These are phyloP conservation scores for Parnassius apollo DNA, from an alignment of 2,888 invertebrate genomes.

Conservation along the genomic window DNA sequence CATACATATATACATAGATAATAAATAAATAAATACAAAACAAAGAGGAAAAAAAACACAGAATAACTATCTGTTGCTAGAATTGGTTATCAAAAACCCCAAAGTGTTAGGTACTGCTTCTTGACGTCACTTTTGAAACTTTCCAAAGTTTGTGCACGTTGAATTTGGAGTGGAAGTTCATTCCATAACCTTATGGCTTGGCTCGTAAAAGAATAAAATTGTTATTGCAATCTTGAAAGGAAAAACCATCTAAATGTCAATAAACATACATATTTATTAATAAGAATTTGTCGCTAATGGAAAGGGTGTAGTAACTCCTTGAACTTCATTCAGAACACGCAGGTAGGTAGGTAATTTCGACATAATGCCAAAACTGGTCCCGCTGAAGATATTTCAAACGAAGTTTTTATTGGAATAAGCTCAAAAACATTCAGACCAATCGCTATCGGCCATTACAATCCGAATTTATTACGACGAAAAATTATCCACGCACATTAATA, in stretches of 20 bases:
- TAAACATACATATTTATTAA: constrained; percentile 57
- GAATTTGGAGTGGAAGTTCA: too few relatives aligned
- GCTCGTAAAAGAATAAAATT: too few relatives aligned
- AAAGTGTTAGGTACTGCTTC: too few relatives aligned
- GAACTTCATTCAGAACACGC: constrained; percentile 47
- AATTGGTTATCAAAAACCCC: too few relatives aligned
- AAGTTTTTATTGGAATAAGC: constrained; percentile 61
- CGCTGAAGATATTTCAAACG: constrained; percentile 47
- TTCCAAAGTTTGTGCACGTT: too few relatives aligned
- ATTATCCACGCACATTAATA: constrained; percentile 75
- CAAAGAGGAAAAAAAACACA: too few relatives aligned
- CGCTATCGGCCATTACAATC: constrained; percentile 73
- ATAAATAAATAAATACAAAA: too few relatives aligned
- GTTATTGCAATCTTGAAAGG: constrained; percentile 30
- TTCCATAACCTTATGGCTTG: too few relatives aligned
- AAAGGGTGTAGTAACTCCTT: constrained; percentile 50
- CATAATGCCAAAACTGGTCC: constrained; percentile 62
- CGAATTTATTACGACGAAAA: constrained; percentile 78
- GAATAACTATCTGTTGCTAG: too few relatives aligned
- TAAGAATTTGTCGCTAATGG: constrained; percentile 48
- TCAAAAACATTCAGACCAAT: constrained; percentile 67
- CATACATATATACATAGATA: too few relatives aligned
- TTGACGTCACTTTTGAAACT: too few relatives aligned
- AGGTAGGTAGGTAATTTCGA: constrained; percentile 57
- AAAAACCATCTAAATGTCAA: constrained; percentile 45